Evolutionary conservation across 2,888 invertebrate genomes (phyloP).

Genomic region (Zele albiditarsus): DNA sequence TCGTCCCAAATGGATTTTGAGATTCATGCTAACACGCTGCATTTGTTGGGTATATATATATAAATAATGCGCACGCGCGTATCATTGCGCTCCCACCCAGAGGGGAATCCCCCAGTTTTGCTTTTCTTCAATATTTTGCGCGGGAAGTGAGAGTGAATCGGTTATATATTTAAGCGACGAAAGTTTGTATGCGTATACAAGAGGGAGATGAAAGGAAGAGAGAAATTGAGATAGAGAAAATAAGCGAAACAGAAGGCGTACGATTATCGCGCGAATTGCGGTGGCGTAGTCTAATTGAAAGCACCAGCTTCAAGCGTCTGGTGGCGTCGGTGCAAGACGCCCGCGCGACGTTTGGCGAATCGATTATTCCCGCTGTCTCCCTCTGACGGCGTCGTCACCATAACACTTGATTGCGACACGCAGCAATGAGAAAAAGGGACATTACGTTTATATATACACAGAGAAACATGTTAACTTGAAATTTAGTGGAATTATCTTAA

Average conservation of each 20-base stretch:
- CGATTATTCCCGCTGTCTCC: conserved; percentile 51
- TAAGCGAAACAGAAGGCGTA: conserved; percentile 13
- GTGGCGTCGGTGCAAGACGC: conserved; percentile 53
- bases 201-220: conserved; percentile 25
- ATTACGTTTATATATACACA: background rate
- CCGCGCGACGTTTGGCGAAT: conserved; percentile 51
- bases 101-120: background rate
- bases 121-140: conserved; percentile 3
- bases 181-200: background rate
- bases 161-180: background rate
- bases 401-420: conserved; percentile 1
- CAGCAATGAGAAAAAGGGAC: background rate
- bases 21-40: conserved; percentile 72
- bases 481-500: too few species aligned
- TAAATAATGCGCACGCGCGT: background rate
- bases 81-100: background rate
- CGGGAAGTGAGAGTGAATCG: background rate
- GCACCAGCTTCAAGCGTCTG: conserved; percentile 52
- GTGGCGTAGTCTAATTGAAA: conserved; percentile 53
- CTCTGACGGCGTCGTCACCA: conserved; percentile 8
- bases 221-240: conserved; percentile 14
- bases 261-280: conserved; percentile 41
- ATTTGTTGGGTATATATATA: conserved; percentile 62
- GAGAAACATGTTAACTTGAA: background rate
- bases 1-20: conserved; percentile 71